Evolutionary conservation across 2,888 invertebrate genomes (phyloP), one percentile per base, ranked within the genome.

Genomic region (Ectemnius lituratus): DNA sequence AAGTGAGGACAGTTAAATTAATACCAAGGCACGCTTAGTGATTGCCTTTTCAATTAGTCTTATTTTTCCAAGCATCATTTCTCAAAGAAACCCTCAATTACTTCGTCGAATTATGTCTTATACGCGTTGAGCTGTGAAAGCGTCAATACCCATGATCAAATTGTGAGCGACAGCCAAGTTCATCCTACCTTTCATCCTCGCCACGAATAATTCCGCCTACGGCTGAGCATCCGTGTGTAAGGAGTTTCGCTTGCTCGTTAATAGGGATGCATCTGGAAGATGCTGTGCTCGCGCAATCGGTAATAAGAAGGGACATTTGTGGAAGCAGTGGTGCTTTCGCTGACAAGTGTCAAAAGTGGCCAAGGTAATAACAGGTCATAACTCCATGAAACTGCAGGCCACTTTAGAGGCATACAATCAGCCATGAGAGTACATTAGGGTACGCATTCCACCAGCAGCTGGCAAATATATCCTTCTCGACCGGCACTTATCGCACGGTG

Each of bases 1-100:
- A 16, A 18, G 8, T 16, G 20, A 16, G 66, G 16, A 28, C 62
- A 16, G 28, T 11, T 62, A 75, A 70, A 76, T 77, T 75, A 72
- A 77, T 75, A 71, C 75, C 71, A 11, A 37, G 37, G 11, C 37
- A 37, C 37, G 37, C 8, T 37, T 3, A 3, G 3, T 3, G 23
- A 0, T 23, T 23, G 3, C 37, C 37, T 37, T 37, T 37, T 37
- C 37, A 37, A 37, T 37, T 37, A 8, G 37, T 11, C 37, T 37
- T 37, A 37, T 37, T 37, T 37, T 37, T 14, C 13, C 52, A 2
- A 2, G 52, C 16, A 14, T 14, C 4, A 16, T 14, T 16, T 52
- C 16, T 52, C 52, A 52, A 52, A 52, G 52, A 2, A 5, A 13
- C 52, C 23, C 52, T 4, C n/a, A 52, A 52, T 52, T 6, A 52